phyloP scores from a whole-genome alignment of 2,888 invertebrate species.

The Busseola fusca region DNA sequence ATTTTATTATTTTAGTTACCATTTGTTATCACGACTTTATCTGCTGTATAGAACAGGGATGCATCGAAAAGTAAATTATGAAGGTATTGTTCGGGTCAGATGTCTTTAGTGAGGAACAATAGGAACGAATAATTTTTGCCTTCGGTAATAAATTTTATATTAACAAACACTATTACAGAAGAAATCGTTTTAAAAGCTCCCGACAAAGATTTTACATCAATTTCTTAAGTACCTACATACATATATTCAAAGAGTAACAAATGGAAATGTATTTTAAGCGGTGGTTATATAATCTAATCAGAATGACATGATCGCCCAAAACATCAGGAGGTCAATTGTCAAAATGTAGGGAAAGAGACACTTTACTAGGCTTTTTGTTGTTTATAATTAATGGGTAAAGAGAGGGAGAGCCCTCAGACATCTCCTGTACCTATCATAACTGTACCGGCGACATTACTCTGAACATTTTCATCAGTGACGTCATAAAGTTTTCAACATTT shows the following conservation, averaged over 20 bases:
- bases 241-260: neutral
- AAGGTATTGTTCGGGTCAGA: conserved; percentile 85
- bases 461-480: conserved; percentile 21
- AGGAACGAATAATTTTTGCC: conserved; percentile 84
- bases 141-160: conserved; percentile 84
- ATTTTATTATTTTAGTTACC: conserved; percentile 89
- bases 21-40: conserved; percentile 89
- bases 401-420: no score
- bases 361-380: no score
- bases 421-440: no score
- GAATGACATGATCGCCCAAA: neutral
- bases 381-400: no score
- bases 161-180: conserved; percentile 74
- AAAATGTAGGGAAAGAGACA: no score
- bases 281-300: neutral
- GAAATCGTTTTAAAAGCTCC: conserved; percentile 60
- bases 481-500: conserved; percentile 67
- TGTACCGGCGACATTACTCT: neutral
- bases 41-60: conserved; percentile 83
- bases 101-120: conserved; percentile 83
- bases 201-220: conserved; percentile 35
- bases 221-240: neutral
- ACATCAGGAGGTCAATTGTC: neutral
- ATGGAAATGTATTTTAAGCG: neutral
- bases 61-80: conserved; percentile 88